These are phyloP conservation scores for Gymnoscopelus microlampas DNA, from an alignment of 2,797 vertebrate species.

Conservation along the genomic window DNA sequence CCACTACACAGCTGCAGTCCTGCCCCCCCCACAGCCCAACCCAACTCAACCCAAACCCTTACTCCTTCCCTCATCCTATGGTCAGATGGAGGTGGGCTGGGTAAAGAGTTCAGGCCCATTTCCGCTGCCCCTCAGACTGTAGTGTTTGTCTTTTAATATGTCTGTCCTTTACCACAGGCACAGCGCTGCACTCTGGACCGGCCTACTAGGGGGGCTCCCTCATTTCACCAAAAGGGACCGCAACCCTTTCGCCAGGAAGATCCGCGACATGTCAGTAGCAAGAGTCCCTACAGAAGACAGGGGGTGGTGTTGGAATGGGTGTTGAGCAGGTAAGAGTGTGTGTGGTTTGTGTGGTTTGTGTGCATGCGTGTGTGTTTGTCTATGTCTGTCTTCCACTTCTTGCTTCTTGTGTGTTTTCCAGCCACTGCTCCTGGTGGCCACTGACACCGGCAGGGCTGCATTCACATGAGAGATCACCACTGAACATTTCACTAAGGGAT, in stretches of 20 bases:
- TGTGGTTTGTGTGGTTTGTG: neutral
- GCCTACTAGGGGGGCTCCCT: slow-evolving; percentile 73
- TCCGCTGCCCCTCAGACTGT: slow-evolving; percentile 75
- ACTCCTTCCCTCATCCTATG: slow-evolving; percentile 22
- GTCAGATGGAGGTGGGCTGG: slow-evolving; percentile 72
- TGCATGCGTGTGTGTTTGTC: neutral
- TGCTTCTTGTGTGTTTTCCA: slow-evolving; percentile 11
- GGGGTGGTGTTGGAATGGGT: slow-evolving; percentile 15
- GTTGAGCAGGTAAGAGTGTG: neutral
- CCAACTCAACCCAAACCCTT: slow-evolving; percentile 1
- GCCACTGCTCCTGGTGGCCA: slow-evolving; percentile 47
- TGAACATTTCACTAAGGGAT: slow-evolving; percentile 77
- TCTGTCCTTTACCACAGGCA: slow-evolving; percentile 72
- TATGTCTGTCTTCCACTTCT: neutral
- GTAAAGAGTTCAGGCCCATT: slow-evolving; percentile 78
- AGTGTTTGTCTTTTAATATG: slow-evolving; percentile 78
- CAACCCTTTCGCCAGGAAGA: slow-evolving; percentile 77
- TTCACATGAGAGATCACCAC: slow-evolving; percentile 71
- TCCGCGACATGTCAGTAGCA: slow-evolving; percentile 58
- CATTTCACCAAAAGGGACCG: slow-evolving; percentile 79
- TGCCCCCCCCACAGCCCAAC: slow-evolving; percentile 27
- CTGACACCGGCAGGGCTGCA: slow-evolving; percentile 68
- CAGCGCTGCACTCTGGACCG: slow-evolving; percentile 71
- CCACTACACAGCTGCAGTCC: slow-evolving; percentile 48
- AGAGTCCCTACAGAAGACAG: slow-evolving; percentile 31